These are phyloP conservation scores for Athalia rosae DNA, from an alignment of 2,888 invertebrate species.

Conservation along the genomic window DNA sequence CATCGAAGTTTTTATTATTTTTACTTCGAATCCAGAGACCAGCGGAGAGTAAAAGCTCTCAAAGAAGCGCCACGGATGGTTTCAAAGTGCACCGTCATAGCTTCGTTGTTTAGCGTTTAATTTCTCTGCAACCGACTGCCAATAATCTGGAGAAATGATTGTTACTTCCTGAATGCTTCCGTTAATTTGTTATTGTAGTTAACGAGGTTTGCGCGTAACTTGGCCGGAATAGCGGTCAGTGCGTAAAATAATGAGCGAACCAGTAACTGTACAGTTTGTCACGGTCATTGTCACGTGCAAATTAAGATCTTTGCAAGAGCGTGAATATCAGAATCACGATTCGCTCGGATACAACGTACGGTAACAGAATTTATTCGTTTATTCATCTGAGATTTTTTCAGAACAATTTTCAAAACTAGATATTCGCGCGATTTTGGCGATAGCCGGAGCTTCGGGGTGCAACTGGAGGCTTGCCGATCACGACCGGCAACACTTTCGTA, in stretches of 20 bases:
- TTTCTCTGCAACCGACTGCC: too few relatives aligned
- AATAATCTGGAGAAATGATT: not conserved
- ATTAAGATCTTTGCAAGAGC: constrained; percentile 38
- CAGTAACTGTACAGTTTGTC: constrained; percentile 28
- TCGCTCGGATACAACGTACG: constrained; percentile 5
- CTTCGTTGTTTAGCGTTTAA: too few relatives aligned
- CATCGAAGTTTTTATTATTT: too few relatives aligned
- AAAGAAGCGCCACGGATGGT: too few relatives aligned
- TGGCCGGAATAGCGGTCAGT: constrained; percentile 40
- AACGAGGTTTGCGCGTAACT: constrained; percentile 32
- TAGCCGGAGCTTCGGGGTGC: too few relatives aligned
- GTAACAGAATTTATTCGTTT: not conserved
- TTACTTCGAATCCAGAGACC: too few relatives aligned
- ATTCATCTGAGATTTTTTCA: not conserved
- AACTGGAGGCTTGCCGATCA: too few relatives aligned
- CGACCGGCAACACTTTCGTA: not conserved
- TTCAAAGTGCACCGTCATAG: too few relatives aligned
- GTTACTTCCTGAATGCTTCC: constrained; percentile 4
- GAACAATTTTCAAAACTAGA: not conserved
- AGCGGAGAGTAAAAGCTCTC: too few relatives aligned
- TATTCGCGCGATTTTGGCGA: too few relatives aligned
- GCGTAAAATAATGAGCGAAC: constrained; percentile 29
- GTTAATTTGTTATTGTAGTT: constrained; percentile 1
- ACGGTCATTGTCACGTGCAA: constrained; percentile 42
- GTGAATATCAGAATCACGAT: constrained; percentile 19